Evolutionary conservation across 2,113 vertebrate species (phyloP), one percentile per base, ranked within the genome.

Genomic region (Dolichotis patagonum): DNA sequence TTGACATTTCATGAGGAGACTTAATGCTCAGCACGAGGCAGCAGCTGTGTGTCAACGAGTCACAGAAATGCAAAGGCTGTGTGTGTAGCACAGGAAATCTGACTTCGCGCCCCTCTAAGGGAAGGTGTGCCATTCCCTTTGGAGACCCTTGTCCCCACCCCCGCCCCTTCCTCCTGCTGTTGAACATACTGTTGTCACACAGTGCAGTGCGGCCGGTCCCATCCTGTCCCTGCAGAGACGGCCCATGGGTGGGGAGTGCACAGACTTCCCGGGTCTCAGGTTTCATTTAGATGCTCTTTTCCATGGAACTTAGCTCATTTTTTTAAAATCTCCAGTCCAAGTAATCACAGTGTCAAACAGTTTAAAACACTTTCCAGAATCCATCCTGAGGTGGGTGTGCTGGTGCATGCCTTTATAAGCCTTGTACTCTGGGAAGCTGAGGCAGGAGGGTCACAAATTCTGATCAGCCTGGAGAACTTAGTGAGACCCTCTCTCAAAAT

Each of bases 21-120:
- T 58, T 97, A 96, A 71, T 89, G 80, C n/a, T 91, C 94, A 43
- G 9, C 16, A n/a, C 7, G 17, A 62, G 22, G 65, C 69, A 41
- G 65, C 73, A 24, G 24, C 73, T 1, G 13, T 12, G 5, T 1
- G 41, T 26, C 93, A 90, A 0, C 38, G 96, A 54, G 30, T 38
- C 67, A 41, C n/a, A 75, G 20, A 6, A 77, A 52, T 20, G 22
- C 77, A 86, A 88, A 65, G 38, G 46, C 78, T 69, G 62, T 7
- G 46, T 14, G 11, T 32, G 11, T 0, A 35, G 13, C 17, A 32
- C 26, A 77, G n/a, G n/a, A 6, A 77, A 49, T 52, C 12, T 24
- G 83, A 5, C 4, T 35, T 85, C 43, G 69, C 7, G 32, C 12
- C 28, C 26, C 12, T 67, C 7, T 75, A 1, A 12, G 46, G 78